Evolutionary conservation across 2,797 vertebrate genomes (phyloP).

Genomic region (Tamandua tetradactyla): DNA sequence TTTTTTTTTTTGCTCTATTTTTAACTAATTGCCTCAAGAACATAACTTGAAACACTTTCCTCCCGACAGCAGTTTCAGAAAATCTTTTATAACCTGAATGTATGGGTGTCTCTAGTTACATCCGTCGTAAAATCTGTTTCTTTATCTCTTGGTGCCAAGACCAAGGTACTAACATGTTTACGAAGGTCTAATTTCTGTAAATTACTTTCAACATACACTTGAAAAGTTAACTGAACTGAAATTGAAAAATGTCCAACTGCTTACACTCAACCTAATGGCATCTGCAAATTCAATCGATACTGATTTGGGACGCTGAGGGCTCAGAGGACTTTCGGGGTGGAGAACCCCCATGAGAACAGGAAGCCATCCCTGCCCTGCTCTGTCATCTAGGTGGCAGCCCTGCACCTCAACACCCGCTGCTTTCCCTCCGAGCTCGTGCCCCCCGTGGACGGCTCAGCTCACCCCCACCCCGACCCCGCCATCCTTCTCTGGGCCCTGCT

Average conservation of each 20-base stretch:
- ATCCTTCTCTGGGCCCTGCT: too few species aligned
- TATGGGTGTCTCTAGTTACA: not conserved
- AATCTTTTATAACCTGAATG: not conserved
- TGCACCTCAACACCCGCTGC: too few species aligned
- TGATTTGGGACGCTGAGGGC: not conserved
- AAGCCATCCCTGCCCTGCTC: too few species aligned
- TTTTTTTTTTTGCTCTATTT: not conserved
- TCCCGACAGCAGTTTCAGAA: not conserved
- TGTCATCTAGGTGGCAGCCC: too few species aligned
- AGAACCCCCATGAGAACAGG: not conserved
- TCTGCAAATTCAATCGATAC: not conserved
- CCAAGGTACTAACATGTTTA: too few species aligned
- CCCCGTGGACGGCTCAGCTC: too few species aligned
- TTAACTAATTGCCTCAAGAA: not conserved
- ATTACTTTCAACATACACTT: not conserved
- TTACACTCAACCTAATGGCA: not conserved
- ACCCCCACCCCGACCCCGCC: too few species aligned
- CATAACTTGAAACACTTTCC: not conserved
- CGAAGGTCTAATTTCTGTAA: not conserved
- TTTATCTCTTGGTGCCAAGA: not conserved
- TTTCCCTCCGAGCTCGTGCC: too few species aligned
- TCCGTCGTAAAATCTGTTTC: not conserved
- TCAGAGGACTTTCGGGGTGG: not conserved
- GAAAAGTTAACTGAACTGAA: not conserved
- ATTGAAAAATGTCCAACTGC: not conserved